Conservation (phyloP, 64 coral and sea anemone species). For the Orbicella faveolata region DNA sequence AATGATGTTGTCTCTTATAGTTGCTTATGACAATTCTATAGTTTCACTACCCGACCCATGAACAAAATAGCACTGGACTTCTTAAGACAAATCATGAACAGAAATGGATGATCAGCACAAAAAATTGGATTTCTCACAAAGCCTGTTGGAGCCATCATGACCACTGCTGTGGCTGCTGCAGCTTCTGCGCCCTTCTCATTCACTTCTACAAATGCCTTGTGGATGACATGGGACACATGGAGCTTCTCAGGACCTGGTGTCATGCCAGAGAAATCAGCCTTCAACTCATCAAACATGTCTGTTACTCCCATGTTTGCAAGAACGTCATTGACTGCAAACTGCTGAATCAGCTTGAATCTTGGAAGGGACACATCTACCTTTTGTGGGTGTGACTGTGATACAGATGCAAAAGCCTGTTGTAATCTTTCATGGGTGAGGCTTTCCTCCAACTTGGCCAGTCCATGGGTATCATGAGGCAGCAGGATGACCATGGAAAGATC, state of each 20-base stretch:
- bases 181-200: conserved; percentile 80
- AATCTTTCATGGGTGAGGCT: conserved; percentile 23
- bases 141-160: conserved; percentile 32
- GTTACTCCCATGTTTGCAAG: conserved; percentile 43
- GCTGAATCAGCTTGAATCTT: conserved; percentile 65
- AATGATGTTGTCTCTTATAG: too few relatives aligned
- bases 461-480: conserved; percentile 57
- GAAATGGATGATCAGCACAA: conserved; percentile 80
- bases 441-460: conserved; percentile 50
- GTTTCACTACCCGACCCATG: background rate
- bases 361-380: conserved; percentile 61
- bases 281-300: conserved; percentile 54
- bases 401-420: background rate
- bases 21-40: too few relatives aligned
- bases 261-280: conserved; percentile 79
- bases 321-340: conserved; percentile 61
- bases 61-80: background rate
- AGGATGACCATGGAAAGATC: conserved; percentile 56
- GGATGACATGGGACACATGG: conserved; percentile 72
- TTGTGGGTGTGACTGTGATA: background rate
- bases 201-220: conserved; percentile 87
- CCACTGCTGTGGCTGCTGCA: conserved; percentile 54
- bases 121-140: conserved; percentile 23
- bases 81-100: conserved; percentile 66
- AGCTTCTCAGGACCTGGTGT: conserved; percentile 45